These are phyloP conservation scores for Trichogramma pretiosum DNA, from an alignment of 1,140 invertebrate species.

Conservation along the genomic window DNA sequence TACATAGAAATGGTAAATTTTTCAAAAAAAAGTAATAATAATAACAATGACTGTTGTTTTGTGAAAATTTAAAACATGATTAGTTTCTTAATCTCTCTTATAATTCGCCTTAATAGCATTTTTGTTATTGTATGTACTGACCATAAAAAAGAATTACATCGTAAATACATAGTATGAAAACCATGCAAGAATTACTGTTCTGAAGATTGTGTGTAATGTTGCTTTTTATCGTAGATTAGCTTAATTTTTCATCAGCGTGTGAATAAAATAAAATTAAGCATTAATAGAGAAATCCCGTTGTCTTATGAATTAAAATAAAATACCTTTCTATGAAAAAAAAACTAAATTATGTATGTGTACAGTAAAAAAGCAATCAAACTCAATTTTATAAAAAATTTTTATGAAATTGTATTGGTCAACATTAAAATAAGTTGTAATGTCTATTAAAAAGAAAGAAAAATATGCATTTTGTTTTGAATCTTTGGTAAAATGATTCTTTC, in stretches of 20 bases:
- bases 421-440: not conserved
- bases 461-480: not conserved
- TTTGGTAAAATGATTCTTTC: too few relatives aligned
- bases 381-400: not conserved
- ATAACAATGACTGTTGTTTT: too few relatives aligned
- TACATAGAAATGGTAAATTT: conserved; percentile 14
- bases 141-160: not conserved
- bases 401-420: not conserved
- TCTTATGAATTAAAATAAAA: not conserved
- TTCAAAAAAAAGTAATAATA: conserved; percentile 5
- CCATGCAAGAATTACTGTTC: not conserved
- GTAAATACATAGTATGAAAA: not conserved
- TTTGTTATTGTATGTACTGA: not conserved
- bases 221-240: too few relatives aligned
- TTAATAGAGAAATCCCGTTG: not conserved
- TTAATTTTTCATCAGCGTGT: not conserved
- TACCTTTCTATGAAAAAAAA: not conserved
- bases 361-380: not conserved
- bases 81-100: too few relatives aligned
- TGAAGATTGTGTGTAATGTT: not conserved
- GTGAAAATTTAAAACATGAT: too few relatives aligned
- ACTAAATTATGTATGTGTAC: not conserved
- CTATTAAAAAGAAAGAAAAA: not conserved
- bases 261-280: not conserved
- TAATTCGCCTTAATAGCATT: not conserved